These are phyloP conservation scores for Cheirogaleus major DNA, from an alignment of 2,797 vertebrate genomes.

Conservation along the genomic window DNA sequence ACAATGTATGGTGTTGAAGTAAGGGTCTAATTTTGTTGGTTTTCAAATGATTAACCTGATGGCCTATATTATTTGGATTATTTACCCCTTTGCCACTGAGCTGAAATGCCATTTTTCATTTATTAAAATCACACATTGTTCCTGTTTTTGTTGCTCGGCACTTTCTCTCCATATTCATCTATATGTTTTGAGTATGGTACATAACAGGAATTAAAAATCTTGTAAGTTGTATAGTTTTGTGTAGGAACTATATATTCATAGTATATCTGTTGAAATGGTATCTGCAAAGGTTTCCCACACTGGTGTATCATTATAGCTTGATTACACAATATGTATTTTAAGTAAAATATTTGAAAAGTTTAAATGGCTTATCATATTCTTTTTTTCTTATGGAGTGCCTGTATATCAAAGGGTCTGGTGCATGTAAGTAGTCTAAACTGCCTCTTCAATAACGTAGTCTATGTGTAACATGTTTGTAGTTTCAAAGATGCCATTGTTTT, in stretches of 20 bases:
- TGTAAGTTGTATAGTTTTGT: not conserved
- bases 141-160: not conserved
- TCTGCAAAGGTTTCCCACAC: not conserved
- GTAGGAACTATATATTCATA: not conserved
- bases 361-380: not conserved
- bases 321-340: not conserved
- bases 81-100: not conserved
- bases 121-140: not conserved
- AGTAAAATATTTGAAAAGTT: constrained; percentile 37
- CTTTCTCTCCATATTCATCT: not conserved
- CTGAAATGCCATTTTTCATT: not conserved
- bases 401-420: not conserved
- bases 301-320: not conserved
- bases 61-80: not conserved
- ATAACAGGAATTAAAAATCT: not conserved
- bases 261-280: not conserved
- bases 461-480: not conserved
- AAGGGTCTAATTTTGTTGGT: constrained; percentile 20
- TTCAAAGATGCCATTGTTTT: not conserved
- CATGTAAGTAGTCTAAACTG: not conserved
- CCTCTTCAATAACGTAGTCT: not conserved
- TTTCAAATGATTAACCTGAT: not conserved
- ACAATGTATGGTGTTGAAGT: not conserved
- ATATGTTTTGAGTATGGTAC: not conserved
- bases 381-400: not conserved